phyloP scores from a whole-genome alignment of 1,140 invertebrate genomes.

The Trichoplusia ni region DNA sequence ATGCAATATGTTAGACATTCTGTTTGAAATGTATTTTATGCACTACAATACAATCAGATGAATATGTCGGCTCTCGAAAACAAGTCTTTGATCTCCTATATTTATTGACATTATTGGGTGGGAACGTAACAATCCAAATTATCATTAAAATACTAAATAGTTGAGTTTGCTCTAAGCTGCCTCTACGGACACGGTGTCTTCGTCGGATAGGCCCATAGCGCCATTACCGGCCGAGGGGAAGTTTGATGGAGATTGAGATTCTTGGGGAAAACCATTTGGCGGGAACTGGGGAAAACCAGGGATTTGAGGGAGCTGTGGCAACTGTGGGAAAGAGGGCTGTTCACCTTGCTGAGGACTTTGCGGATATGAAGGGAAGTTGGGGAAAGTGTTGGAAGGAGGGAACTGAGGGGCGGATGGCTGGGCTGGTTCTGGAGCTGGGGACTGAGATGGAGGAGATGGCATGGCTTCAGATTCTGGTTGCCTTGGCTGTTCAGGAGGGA shows the following conservation, averaged over 20 bases:
- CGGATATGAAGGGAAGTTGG: conserved; percentile 19
- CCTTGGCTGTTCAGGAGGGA: conserved; percentile 39
- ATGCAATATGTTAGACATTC: too few species aligned
- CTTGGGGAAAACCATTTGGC: conserved; percentile 21
- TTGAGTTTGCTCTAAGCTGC: conserved; percentile 66
- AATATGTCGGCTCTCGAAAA: too few species aligned
- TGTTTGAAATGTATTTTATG: too few species aligned
- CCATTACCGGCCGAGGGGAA: conserved; percentile 45
- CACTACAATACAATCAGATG: too few species aligned
- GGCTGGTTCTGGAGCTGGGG: conserved; percentile 8
- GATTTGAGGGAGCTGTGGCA: conserved; percentile 42
- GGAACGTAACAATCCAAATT: too few species aligned
- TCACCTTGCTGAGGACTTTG: conserved; percentile 5
- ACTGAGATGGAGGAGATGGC: not conserved
- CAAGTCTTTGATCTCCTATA: too few species aligned
- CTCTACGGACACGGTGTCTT: conserved; percentile 70
- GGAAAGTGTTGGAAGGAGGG: conserved; percentile 36
- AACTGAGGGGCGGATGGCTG: conserved; percentile 28
- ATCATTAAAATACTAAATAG: too few species aligned
- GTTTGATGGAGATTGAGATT: conserved; percentile 32
- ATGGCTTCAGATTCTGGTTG: conserved; percentile 34
- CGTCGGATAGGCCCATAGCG: conserved; percentile 60
- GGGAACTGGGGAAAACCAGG: conserved; percentile 30
- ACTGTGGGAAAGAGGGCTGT: conserved; percentile 10
- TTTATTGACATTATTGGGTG: too few species aligned